These are phyloP conservation scores for Ancistrus triradiatus DNA, from an alignment of 2,113 vertebrate species.

Conservation along the genomic window DNA sequence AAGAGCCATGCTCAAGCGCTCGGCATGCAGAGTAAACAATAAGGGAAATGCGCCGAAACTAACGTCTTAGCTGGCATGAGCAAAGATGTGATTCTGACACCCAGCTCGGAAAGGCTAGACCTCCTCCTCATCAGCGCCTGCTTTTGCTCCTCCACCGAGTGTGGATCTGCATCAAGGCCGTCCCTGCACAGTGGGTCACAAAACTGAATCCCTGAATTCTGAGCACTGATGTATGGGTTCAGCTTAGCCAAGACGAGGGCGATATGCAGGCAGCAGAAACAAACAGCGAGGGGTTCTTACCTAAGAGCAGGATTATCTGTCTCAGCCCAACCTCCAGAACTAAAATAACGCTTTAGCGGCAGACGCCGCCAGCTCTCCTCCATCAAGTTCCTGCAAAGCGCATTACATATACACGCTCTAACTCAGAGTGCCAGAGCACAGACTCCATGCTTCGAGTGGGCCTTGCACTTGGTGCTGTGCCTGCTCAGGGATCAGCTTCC, in stretches of 20 bases:
- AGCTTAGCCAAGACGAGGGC: background rate
- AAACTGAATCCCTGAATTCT: background rate
- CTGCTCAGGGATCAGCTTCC: background rate
- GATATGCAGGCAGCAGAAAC: constrained; percentile 23
- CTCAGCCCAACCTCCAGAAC: constrained; percentile 82
- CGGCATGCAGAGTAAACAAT: background rate
- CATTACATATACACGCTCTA: constrained; percentile 28
- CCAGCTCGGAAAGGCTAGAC: constrained; percentile 77
- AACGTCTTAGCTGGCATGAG: constrained; percentile 68
- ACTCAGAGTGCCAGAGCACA: constrained; percentile 3
- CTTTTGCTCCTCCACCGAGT: constrained; percentile 57
- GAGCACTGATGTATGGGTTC: too few species aligned
- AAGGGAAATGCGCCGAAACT: constrained; percentile 39
- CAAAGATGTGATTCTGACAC: constrained; percentile 64
- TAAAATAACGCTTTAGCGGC: constrained; percentile 83
- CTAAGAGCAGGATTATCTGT: constrained; percentile 69
- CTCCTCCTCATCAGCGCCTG: constrained; percentile 64
- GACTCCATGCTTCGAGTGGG: background rate
- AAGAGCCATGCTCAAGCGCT: background rate
- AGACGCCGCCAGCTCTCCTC: constrained; percentile 77
- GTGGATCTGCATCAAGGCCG: constrained; percentile 54
- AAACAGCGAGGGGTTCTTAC: constrained; percentile 54
- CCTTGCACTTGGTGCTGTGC: background rate
- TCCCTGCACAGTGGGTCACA: constrained; percentile 63
- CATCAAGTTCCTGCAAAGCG: constrained; percentile 70